Percentiles rank a stretch among this genome's conserved stretches.
Conservation (phyloP, 2,113 vertebrate species). For the Cottus gobio region DNA sequence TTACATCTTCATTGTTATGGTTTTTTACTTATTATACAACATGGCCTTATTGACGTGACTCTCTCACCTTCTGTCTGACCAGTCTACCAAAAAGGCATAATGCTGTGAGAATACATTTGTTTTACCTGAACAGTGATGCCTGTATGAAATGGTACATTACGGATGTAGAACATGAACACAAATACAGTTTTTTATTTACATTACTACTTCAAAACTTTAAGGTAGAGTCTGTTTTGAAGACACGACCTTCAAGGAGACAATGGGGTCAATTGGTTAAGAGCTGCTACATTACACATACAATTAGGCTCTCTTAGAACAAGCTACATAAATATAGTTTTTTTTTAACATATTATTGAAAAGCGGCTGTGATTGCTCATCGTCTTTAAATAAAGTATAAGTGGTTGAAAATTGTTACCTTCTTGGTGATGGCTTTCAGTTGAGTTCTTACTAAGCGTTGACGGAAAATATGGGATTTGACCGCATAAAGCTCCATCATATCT, state of each 20-base stretch:
- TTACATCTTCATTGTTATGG: slow-evolving; percentile 9
- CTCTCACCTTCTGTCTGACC: slow-evolving; percentile 12
- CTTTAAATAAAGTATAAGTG: neutral
- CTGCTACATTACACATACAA: slow-evolving; percentile 50
- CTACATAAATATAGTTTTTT: slow-evolving; percentile 3
- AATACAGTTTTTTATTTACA: slow-evolving; percentile 8
- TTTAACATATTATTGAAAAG: slow-evolving; percentile 12
- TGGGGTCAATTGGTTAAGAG: slow-evolving; percentile 35
- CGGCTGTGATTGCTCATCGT: neutral
- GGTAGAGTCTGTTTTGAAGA: slow-evolving; percentile 6
- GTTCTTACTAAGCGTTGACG: neutral
- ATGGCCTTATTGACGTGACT: neutral
- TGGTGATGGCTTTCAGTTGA: neutral
- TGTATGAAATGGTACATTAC: slow-evolving; percentile 1
- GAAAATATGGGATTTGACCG: neutral
- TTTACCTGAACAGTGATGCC: slow-evolving; percentile 13
- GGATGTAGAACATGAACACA: slow-evolving; percentile 8
- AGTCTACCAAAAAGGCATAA: neutral
- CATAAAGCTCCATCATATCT: neutral
- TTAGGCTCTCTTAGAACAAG: slow-evolving; percentile 28
- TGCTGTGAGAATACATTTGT: neutral
- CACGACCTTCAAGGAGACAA: slow-evolving; percentile 9
- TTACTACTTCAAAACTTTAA: slow-evolving; percentile 1
- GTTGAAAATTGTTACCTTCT: neutral
- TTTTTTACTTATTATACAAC: slow-evolving; percentile 2